A percentile compares a stretch with the other conserved stretches of the same genome.
Conservation (phyloP, 2,113 vertebrate species). For the Nibea coibor region DNA sequence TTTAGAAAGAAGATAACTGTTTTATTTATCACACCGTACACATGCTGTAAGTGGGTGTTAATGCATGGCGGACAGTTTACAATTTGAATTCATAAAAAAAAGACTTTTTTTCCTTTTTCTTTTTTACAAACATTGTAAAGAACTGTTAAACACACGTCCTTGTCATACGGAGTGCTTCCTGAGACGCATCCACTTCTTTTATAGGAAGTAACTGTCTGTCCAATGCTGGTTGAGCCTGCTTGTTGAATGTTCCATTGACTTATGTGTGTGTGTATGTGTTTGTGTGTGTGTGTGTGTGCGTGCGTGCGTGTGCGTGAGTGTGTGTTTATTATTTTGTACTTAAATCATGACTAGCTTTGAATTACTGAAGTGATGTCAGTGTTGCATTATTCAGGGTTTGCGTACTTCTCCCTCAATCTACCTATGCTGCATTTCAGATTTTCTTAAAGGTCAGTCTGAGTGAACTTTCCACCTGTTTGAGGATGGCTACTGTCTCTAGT, state of each 20-base stretch:
- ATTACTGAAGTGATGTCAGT: conserved; percentile 68
- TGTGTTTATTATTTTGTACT: conserved; percentile 68
- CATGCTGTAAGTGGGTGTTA: conserved; percentile 27
- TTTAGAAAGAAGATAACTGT: background rate
- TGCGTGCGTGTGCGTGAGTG: background rate
- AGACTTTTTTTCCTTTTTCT: background rate
- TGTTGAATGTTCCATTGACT: conserved; percentile 45
- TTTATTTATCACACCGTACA: conserved; percentile 32
- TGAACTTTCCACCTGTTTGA: conserved; percentile 53
- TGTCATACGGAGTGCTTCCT: conserved; percentile 52
- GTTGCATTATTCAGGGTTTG: conserved; percentile 73
- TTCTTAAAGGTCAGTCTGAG: conserved; percentile 52
- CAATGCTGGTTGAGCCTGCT: conserved; percentile 45
- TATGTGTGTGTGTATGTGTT: background rate
- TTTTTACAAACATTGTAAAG: background rate
- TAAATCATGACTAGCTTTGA: conserved; percentile 74
- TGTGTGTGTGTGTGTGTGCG: conserved; percentile 5
- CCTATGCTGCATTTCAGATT: conserved; percentile 74
- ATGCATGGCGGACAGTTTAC: conserved; percentile 52
- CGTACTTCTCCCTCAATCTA: conserved; percentile 59
- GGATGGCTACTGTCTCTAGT: conserved; percentile 59
- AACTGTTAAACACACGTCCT: background rate
- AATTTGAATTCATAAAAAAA: conserved; percentile 12
- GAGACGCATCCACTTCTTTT: conserved; percentile 31
- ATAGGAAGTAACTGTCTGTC: conserved; percentile 37